phyloP scores from a whole-genome alignment of 2,113 vertebrate species.

The Gorsachius goisagi region DNA sequence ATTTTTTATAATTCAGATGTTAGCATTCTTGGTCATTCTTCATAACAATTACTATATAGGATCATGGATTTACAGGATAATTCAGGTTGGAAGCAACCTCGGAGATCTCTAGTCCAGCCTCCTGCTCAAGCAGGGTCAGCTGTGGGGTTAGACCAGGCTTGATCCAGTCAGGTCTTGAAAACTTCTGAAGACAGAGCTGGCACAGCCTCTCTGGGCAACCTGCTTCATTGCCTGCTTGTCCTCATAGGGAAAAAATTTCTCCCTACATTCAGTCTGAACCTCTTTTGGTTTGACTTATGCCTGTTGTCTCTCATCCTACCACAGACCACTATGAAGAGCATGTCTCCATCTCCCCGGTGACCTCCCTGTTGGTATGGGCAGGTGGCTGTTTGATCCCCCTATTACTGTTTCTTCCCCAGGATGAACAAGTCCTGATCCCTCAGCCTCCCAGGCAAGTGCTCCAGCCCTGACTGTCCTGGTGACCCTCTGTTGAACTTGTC shows the following conservation, averaged over 20 bases:
- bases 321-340: accelerated
- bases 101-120: neutral
- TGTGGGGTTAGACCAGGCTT: neutral
- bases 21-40: neutral
- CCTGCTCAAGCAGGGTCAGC: neutral
- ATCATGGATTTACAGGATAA: neutral
- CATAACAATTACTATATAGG: neutral
- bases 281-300: neutral
- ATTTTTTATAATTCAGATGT: neutral
- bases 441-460: neutral
- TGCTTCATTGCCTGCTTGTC: neutral
- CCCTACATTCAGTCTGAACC: neutral
- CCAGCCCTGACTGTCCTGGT: neutral
- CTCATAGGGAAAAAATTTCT: accelerated
- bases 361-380: neutral
- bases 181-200: neutral
- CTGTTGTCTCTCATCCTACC: neutral
- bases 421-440: neutral
- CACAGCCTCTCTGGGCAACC: neutral
- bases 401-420: neutral
- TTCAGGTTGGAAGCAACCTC: neutral
- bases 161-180: neutral
- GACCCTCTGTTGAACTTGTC: neutral
- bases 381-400: neutral
- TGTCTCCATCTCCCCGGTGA: neutral